Percentiles rank a stretch among this genome's conserved stretches.
Evolutionary conservation across 2,113 vertebrate genomes (phyloP).

Genomic region (Bos indicus): DNA sequence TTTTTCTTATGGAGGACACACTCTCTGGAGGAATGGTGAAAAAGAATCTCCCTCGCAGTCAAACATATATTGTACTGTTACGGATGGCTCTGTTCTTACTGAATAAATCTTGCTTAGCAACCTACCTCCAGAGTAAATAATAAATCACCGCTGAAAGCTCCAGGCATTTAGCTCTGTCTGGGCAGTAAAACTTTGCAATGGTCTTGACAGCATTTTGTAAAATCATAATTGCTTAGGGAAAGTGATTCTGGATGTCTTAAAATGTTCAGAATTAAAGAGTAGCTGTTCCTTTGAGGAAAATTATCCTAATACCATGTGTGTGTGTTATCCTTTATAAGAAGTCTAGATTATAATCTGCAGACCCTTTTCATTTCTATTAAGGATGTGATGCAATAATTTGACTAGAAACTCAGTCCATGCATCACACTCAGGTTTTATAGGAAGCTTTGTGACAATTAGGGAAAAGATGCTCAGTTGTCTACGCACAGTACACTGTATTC

Average conservation of each 20-base stretch:
- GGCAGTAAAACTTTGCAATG: slow-evolving; percentile 67
- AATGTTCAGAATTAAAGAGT: slow-evolving; percentile 79
- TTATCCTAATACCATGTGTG: slow-evolving; percentile 65
- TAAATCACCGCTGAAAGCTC: slow-evolving; percentile 43
- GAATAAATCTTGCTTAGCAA: slow-evolving; percentile 63
- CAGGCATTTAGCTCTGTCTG: slow-evolving; percentile 36
- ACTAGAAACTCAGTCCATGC: slow-evolving; percentile 47
- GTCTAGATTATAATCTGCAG: slow-evolving; percentile 71
- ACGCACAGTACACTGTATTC: too few relatives aligned
- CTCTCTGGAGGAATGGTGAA: background rate
- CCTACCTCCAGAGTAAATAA: slow-evolving; percentile 72
- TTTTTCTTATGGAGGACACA: slow-evolving; percentile 25
- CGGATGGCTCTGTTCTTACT: slow-evolving; percentile 58
- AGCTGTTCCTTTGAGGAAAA: slow-evolving; percentile 78
- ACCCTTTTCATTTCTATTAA: slow-evolving; percentile 72
- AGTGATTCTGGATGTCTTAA: slow-evolving; percentile 82
- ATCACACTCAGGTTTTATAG: slow-evolving; percentile 59
- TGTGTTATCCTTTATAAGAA: slow-evolving; percentile 70
- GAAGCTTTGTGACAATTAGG: background rate
- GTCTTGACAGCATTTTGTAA: slow-evolving; percentile 74
- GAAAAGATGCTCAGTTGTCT: background rate
- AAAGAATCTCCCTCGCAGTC: background rate
- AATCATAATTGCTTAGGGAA: slow-evolving; percentile 83
- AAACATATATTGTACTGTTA: slow-evolving; percentile 30
- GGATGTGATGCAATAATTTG: slow-evolving; percentile 70